Evolutionary conservation across 2,797 vertebrate species (phyloP), one percentile per base, ranked within the genome.

Genomic region (Eidolon dupreanum): DNA sequence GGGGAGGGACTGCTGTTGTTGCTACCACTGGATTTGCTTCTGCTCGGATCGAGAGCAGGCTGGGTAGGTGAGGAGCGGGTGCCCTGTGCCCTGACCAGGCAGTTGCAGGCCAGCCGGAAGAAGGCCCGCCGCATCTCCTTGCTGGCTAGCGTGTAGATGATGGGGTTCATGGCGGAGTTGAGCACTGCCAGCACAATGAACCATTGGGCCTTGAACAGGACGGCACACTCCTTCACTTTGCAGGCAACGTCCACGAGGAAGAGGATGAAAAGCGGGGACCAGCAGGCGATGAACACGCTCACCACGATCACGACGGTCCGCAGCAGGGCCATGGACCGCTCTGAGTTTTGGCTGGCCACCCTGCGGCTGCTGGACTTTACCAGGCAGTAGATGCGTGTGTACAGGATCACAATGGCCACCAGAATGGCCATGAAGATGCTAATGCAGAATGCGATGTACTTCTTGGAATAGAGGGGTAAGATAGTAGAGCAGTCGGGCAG

Each of bases 81-180:
- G 1, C 85, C 97, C 13, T 86, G 98, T n/a, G 97, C 97, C 94
- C 95, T 98, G 95, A 97, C 98, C 95, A 99, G 98, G 91, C 99
- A 98, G 43, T 98, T 98, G 33, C 99, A 99, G 63, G 99, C 98
- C 89, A 99, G 98, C 19, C 98, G 98, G 90, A 99, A 98, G 98
- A 99, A 99, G 89, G 99, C 99, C 3, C 99, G 98, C 6, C 99
- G 99, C 99, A 99, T 99, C 98, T 99, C 99, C 55, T 99, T 99
- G 97, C 99, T 99, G 85, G 99, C 99, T 98, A 99, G 98, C 0
- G 99, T 99, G 98, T 99, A 99, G 97, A 99, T 99, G 86, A 99
- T 51, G 0, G 99, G 99, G 95, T 99, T 99, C 99, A 99, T 99
- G 92, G 99, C 99, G 0, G 99, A 99, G 98, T 99, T 99, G 96